Evolutionary conservation across 2,888 invertebrate genomes (phyloP).

Genomic region (Alsophila aescularia): DNA sequence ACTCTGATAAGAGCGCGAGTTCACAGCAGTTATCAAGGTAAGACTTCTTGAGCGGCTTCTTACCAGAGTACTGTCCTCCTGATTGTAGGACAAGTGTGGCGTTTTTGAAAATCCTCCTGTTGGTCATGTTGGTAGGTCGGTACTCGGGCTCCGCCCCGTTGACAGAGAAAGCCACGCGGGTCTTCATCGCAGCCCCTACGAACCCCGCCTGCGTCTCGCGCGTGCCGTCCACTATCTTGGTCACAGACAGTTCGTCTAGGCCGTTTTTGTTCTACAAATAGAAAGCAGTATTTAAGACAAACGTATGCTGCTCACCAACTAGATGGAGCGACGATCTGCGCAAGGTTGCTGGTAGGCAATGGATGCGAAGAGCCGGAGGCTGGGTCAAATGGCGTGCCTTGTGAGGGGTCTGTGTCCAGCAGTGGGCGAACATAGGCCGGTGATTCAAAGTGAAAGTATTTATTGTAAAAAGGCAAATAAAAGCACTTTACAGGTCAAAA

Average conservation of each 20-base stretch:
- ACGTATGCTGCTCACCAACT: too few relatives aligned
- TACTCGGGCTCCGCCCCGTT: slow-evolving; percentile 96
- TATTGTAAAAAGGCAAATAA: too few relatives aligned
- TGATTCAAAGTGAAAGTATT: too few relatives aligned
- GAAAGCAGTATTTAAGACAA: not conserved
- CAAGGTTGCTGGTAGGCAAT: too few relatives aligned
- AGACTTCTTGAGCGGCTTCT: slow-evolving; percentile 5
- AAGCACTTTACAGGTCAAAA: too few relatives aligned
- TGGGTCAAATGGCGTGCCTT: too few relatives aligned
- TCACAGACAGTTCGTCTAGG: slow-evolving; percentile 90
- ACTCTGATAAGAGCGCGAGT: too few relatives aligned
- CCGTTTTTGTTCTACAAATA: slow-evolving; percentile 64
- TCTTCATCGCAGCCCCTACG: slow-evolving; percentile 91
- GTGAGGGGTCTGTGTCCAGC: too few relatives aligned
- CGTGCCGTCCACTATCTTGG: slow-evolving; percentile 88
- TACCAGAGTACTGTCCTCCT: slow-evolving; percentile 96
- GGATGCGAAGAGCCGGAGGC: too few relatives aligned
- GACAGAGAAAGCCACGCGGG: slow-evolving; percentile 94
- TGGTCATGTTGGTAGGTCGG: slow-evolving; percentile 87
- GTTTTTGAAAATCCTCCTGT: slow-evolving; percentile 87
- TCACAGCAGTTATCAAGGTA: too few relatives aligned
- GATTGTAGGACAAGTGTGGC: slow-evolving; percentile 96
- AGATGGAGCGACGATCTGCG: too few relatives aligned
- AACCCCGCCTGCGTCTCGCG: slow-evolving; percentile 89
- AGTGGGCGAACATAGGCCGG: too few relatives aligned